Conservation (phyloP, 64 coral and sea anemone species). For the Dendrophyllia cribrosa region DNA sequence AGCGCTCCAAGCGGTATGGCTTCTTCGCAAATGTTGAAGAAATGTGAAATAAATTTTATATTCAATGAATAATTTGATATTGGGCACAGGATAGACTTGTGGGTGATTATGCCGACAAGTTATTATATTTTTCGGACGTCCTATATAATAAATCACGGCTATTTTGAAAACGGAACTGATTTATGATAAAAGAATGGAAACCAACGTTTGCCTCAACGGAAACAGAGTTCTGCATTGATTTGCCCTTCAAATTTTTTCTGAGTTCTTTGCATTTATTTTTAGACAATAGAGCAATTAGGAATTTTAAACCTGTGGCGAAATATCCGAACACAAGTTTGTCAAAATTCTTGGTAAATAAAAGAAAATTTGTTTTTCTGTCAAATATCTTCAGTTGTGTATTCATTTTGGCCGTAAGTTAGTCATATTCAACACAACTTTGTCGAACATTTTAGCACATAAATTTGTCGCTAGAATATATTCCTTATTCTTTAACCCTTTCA, state of each 20-base stretch:
- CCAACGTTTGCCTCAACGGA: not conserved
- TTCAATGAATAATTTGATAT: not conserved
- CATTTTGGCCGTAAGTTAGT: too few species aligned
- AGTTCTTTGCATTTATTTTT: too few species aligned
- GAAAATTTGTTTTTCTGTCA: not conserved
- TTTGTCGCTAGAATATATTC: not conserved
- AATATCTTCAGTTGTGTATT: not conserved
- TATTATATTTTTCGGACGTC: not conserved
- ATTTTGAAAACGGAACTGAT: not conserved
- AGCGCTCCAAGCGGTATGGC: not conserved
- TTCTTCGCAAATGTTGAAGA: not conserved
- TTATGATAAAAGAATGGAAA: not conserved
- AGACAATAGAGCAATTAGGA: too few species aligned
- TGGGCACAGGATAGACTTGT: not conserved
- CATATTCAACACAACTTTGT: not conserved
- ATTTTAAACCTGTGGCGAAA: too few species aligned
- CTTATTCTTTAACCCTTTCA: not conserved
- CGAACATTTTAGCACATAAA: not conserved
- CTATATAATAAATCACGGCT: not conserved
- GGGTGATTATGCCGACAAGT: not conserved
- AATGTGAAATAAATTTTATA: not conserved
- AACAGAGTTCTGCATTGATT: not conserved
- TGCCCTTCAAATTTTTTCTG: not conserved
- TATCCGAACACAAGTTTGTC: too few species aligned
- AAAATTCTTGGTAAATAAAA: too few species aligned